Evolutionary conservation across 2,888 invertebrate species (phyloP).

Genomic region (Catocala sponsa): DNA sequence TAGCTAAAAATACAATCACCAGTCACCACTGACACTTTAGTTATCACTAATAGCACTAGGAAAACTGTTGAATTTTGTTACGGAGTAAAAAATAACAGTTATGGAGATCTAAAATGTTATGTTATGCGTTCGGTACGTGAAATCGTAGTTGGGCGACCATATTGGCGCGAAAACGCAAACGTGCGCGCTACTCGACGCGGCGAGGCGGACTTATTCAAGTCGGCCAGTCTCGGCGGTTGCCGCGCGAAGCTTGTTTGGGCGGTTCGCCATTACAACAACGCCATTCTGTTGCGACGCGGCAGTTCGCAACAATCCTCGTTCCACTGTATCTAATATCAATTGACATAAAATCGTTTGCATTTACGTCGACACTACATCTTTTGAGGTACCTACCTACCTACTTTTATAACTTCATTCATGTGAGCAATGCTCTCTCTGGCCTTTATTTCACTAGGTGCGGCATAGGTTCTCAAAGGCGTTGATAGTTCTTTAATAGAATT

Average conservation of each 20-base stretch:
- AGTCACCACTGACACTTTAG: conserved; percentile 66
- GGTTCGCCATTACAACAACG: conserved; percentile 31
- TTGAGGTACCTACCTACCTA: too few relatives aligned
- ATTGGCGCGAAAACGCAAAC: conserved; percentile 64
- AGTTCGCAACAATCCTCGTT: conserved; percentile 31
- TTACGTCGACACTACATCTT: conserved; percentile 13
- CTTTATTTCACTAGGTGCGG: too few relatives aligned
- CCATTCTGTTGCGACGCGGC: conserved; percentile 53
- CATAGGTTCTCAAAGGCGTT: too few relatives aligned
- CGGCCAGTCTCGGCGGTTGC: conserved; percentile 33
- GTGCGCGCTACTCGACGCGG: conserved; percentile 61
- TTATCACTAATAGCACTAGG: conserved; percentile 61
- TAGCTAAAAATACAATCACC: conserved; percentile 58
- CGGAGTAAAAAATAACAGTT: conserved; percentile 65
- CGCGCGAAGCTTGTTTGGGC: conserved; percentile 47
- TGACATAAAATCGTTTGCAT: conserved; percentile 30
- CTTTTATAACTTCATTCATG: conserved; percentile 3
- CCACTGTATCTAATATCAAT: conserved; percentile 22
- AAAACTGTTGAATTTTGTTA: conserved; percentile 66
- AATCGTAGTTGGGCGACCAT: conserved; percentile 63
- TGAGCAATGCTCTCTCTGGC: too few relatives aligned
- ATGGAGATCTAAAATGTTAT: conserved; percentile 36
- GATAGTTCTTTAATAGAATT: too few relatives aligned
- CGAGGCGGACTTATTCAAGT: conserved; percentile 59
- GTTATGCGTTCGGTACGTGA: conserved; percentile 48